These are phyloP conservation scores for Aegotheles bennettii DNA, from an alignment of 2,113 vertebrate species.

Conservation along the genomic window DNA sequence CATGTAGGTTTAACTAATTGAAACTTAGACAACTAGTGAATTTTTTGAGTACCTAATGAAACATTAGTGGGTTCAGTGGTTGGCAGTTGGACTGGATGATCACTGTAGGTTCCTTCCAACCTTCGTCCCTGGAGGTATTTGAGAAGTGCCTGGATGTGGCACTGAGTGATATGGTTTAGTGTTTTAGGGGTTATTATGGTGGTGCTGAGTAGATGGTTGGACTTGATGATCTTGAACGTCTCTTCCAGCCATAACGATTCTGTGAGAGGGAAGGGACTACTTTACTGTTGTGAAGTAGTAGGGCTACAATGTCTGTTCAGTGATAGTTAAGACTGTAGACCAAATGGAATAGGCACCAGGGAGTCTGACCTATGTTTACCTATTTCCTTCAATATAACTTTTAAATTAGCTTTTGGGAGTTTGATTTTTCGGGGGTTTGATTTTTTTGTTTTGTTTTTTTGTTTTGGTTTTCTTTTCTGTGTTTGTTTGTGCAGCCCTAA, in stretches of 20 bases:
- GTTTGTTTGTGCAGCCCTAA: not conserved
- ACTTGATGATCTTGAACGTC: too few species aligned
- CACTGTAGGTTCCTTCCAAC: too few species aligned
- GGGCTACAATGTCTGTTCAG: not conserved
- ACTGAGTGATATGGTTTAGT: too few species aligned
- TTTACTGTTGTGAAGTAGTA: too few species aligned
- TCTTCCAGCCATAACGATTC: too few species aligned
- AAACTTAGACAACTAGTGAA: not conserved
- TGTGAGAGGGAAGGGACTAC: too few species aligned
- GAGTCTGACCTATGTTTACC: not conserved
- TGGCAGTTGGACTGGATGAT: not conserved
- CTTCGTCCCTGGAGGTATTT: too few species aligned
- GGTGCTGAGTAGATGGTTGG: too few species aligned
- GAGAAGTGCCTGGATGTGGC: too few species aligned
- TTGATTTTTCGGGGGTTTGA: not conserved
- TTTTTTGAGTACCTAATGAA: not conserved
- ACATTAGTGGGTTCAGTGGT: not conserved
- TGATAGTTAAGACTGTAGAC: not conserved
- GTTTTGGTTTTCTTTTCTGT: not conserved
- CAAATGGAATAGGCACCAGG: not conserved
- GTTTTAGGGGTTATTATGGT: too few species aligned
- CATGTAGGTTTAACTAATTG: not conserved
- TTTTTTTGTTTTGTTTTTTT: rapidly evolving
- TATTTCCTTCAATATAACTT: not conserved
- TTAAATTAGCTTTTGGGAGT: not conserved